phyloP scores from a whole-genome alignment of 1,140 invertebrate genomes.

The Bombus confusus region DNA sequence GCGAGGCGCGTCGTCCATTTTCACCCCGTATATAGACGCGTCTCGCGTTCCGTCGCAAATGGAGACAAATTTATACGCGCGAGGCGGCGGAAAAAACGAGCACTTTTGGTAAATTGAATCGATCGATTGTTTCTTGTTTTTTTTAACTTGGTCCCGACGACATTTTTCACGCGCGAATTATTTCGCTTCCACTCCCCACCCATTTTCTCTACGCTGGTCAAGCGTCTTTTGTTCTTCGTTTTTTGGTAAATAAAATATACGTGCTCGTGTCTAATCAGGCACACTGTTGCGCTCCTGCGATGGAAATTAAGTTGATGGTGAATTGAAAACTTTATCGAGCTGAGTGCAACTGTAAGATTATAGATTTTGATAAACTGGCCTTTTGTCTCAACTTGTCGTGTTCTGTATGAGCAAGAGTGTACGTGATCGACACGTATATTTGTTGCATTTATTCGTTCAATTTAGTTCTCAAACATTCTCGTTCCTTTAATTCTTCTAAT shows the following conservation, averaged over 20 bases:
- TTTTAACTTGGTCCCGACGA: not conserved
- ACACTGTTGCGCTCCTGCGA: not conserved
- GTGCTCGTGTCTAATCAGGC: not conserved
- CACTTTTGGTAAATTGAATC: slow-evolving; percentile 51
- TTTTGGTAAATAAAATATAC: not conserved
- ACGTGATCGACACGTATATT: no score
- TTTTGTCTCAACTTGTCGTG: no score
- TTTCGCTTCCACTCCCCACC: not conserved
- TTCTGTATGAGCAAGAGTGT: no score
- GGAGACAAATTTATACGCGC: slow-evolving; percentile 51
- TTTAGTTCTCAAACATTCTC: no score
- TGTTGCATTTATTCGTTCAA: no score
- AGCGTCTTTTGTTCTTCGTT: not conserved
- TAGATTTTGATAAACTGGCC: not conserved
- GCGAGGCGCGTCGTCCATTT: slow-evolving; percentile 32
- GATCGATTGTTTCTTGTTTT: slow-evolving; percentile 29
- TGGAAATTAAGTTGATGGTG: not conserved
- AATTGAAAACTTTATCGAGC: not conserved
- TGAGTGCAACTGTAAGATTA: not conserved
- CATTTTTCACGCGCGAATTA: slow-evolving; percentile 41
- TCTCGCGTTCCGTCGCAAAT: slow-evolving; percentile 34
- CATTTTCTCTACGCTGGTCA: no score
- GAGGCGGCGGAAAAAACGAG: not conserved
- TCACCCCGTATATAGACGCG: not conserved
- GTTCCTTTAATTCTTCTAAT: no score